Evolutionary conservation across 2,888 invertebrate species (phyloP).

Genomic region (Xestobium rufovillosum): DNA sequence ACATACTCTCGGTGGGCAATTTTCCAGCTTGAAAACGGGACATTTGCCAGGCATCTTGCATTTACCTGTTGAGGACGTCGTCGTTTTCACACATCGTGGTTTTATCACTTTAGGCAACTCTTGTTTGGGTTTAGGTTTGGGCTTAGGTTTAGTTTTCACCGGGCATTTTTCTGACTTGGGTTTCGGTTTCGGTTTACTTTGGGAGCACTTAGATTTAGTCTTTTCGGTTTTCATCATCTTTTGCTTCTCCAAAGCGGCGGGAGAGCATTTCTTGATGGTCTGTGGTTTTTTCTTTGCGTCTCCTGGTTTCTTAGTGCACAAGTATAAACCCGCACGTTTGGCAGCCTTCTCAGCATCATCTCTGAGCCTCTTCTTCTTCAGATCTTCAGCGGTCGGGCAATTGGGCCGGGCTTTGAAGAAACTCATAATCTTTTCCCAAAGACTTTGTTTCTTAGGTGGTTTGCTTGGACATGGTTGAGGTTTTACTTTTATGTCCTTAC

Average conservation of each 20-base stretch:
- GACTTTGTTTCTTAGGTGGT: conserved; percentile 15
- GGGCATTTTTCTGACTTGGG: not conserved
- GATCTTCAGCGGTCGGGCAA: conserved; percentile 35
- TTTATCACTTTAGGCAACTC: not conserved
- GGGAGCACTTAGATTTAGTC: too few relatives aligned
- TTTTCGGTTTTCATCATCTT: too few relatives aligned
- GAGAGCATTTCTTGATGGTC: conserved; percentile 15
- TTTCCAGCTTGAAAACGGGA: not conserved
- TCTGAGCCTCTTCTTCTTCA: conserved; percentile 29
- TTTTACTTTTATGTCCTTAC: too few relatives aligned
- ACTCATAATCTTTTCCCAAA: conserved; percentile 31
- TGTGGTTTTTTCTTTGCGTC: conserved; percentile 6
- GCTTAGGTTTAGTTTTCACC: not conserved
- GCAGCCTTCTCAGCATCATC: conserved; percentile 34
- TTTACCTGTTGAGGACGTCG: not conserved
- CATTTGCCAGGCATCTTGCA: not conserved
- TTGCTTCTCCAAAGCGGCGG: too few relatives aligned
- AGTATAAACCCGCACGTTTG: conserved; percentile 30
- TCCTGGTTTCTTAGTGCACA: conserved; percentile 28
- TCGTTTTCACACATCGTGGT: not conserved
- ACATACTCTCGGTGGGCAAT: not conserved
- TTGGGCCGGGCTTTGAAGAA: conserved; percentile 36
- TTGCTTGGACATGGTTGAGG: not conserved
- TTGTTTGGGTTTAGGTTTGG: too few relatives aligned
- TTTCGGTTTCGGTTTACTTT: not conserved